Evolutionary conservation across 2,888 invertebrate species (phyloP).

Genomic region (Listrodromus nycthemerus): DNA sequence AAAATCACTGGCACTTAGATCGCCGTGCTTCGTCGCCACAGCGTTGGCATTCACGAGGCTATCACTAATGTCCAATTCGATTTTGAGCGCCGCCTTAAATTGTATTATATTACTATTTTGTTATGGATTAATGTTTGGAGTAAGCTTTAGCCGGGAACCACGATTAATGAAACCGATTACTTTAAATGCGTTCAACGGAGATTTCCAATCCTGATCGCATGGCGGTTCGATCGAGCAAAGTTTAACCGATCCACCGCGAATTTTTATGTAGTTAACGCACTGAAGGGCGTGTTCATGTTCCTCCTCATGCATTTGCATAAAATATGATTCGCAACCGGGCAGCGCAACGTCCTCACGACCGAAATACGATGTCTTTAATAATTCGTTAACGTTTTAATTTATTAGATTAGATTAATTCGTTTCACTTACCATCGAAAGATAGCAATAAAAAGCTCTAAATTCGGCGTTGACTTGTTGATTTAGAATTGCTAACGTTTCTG

Average conservation of each 20-base stretch:
- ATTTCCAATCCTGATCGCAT: constrained; percentile 82
- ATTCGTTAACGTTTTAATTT: constrained; percentile 13
- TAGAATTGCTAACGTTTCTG: constrained; percentile 85
- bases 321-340: constrained; percentile 83
- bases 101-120: background rate
- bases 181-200: constrained; percentile 83
- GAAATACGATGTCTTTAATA: constrained; percentile 81
- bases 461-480: constrained; percentile 87
- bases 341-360: constrained; percentile 84
- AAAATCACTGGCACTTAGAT: constrained; percentile 86
- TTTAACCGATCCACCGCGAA: constrained; percentile 84
- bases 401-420: background rate
- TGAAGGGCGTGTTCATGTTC: constrained; percentile 85
- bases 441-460: constrained; percentile 87
- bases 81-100: constrained; percentile 74
- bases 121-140: background rate
- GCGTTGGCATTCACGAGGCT: constrained; percentile 83
- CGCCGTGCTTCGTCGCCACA: constrained; percentile 84
- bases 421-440: constrained; percentile 87
- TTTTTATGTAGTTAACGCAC: constrained; percentile 84
- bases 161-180: constrained; percentile 51
- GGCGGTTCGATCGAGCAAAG: constrained; percentile 79
- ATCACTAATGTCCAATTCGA: constrained; percentile 79
- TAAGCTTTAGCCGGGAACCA: constrained; percentile 62
- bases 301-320: constrained; percentile 85